Evolutionary conservation across 1,140 invertebrate species (phyloP).

Genomic region (Ostrea denselamellosa): DNA sequence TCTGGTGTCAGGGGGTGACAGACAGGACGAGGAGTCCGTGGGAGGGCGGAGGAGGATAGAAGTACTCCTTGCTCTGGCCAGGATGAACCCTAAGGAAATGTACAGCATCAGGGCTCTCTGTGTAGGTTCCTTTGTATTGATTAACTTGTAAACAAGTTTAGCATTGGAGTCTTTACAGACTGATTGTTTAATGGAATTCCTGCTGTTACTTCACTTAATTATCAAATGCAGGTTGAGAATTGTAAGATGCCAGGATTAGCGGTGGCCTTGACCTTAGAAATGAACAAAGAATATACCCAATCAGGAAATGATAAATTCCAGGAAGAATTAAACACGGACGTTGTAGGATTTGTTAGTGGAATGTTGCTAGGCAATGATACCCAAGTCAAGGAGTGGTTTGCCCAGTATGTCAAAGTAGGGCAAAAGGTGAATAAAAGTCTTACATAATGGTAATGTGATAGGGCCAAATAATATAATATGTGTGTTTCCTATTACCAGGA

Average conservation of each 20-base stretch:
- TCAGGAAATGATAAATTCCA: slow-evolving; percentile 43
- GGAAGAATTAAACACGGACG: slow-evolving; percentile 78
- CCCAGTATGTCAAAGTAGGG: slow-evolving; percentile 91
- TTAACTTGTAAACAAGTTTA: no score
- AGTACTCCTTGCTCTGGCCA: slow-evolving; percentile 89
- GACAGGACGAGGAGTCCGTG: slow-evolving; percentile 88
- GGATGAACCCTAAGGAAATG: slow-evolving; percentile 93
- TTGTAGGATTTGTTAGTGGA: slow-evolving; percentile 93
- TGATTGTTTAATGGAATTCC: not conserved
- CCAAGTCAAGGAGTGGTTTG: slow-evolving; percentile 93
- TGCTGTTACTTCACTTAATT: not conserved
- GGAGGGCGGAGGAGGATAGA: slow-evolving; percentile 85
- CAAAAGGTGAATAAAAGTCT: slow-evolving; percentile 84
- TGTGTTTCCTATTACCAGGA: no score
- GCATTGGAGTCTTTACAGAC: no score
- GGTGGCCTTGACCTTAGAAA: slow-evolving; percentile 86
- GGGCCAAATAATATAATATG: no score
- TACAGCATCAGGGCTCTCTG: slow-evolving; percentile 86
- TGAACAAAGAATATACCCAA: slow-evolving; percentile 52
- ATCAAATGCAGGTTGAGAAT: slow-evolving; percentile 84
- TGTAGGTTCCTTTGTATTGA: slow-evolving; percentile 65
- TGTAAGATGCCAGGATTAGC: slow-evolving; percentile 93
- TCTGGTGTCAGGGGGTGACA: slow-evolving; percentile 92
- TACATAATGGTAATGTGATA: no score
- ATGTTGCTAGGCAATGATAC: slow-evolving; percentile 94